phyloP scores from a whole-genome alignment of 2,888 invertebrate genomes.

The Pristionchus exspectatus region DNA sequence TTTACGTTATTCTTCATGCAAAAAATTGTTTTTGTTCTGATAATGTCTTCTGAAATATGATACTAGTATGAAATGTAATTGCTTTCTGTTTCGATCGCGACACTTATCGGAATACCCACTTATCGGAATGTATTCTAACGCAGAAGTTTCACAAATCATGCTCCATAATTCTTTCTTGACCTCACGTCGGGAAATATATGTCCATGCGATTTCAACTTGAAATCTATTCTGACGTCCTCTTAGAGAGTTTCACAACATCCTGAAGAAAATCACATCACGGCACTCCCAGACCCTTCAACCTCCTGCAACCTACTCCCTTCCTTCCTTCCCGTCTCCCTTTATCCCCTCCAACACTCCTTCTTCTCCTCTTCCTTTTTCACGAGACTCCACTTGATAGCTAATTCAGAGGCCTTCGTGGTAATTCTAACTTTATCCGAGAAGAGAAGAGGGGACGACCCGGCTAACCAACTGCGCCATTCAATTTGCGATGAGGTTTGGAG shows the following conservation, averaged over 20 bases:
- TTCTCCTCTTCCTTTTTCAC: constrained; percentile 7
- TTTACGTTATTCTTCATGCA: too few species aligned
- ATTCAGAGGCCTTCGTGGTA: constrained; percentile 22
- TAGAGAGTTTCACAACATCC: neutral
- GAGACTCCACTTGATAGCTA: constrained; percentile 35
- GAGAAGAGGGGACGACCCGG: neutral
- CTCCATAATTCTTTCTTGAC: neutral
- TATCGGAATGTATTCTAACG: too few species aligned
- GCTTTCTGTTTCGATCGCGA: too few species aligned
- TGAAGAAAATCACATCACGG: neutral
- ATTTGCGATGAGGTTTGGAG: neutral
- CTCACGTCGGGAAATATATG: neutral
- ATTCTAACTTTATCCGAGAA: constrained; percentile 37
- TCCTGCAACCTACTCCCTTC: neutral
- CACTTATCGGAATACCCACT: too few species aligned
- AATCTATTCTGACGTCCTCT: neutral
- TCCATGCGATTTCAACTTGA: neutral
- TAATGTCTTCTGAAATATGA: neutral
- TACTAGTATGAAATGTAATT: neutral
- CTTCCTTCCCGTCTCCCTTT: neutral
- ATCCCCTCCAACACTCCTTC: constrained; percentile 3
- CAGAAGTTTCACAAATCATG: too few species aligned
- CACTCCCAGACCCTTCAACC: neutral
- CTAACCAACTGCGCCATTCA: constrained; percentile 20
- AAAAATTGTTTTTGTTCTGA: neutral